phyloP scores from a whole-genome alignment of 2,888 invertebrate species.

The Strigamia transsilvanica region DNA sequence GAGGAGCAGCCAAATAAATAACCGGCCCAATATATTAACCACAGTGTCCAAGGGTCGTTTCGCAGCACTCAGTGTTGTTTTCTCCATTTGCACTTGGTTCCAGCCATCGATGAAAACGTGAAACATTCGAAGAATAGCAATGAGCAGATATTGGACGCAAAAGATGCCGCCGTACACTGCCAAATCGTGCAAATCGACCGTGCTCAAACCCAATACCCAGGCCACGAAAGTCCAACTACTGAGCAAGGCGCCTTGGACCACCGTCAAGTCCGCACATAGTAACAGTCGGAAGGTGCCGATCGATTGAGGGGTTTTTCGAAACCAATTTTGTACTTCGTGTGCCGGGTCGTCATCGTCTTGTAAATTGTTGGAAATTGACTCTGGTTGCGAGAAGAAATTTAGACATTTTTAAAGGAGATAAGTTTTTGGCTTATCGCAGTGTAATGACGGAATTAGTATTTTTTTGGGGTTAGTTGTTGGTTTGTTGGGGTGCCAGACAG shows the following conservation, averaged over 20 bases:
- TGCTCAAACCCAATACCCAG: conserved; percentile 25
- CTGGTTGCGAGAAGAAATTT: background rate
- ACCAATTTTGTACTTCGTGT: conserved; percentile 21
- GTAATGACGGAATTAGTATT: too few relatives aligned
- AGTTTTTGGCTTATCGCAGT: too few relatives aligned
- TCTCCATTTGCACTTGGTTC: conserved; percentile 31
- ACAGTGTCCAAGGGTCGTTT: conserved; percentile 9
- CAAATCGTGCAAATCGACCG: conserved; percentile 27
- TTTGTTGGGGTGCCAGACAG: background rate
- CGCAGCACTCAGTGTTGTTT: background rate
- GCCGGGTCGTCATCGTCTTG: background rate
- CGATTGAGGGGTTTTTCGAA: background rate
- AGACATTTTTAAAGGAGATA: background rate
- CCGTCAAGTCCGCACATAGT: conserved; percentile 26
- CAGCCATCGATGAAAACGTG: conserved; percentile 50
- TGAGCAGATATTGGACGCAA: conserved; percentile 30
- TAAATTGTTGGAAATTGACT: background rate
- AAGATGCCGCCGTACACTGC: conserved; percentile 51
- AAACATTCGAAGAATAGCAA: background rate
- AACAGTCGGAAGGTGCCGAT: conserved; percentile 17
- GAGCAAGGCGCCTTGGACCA: conserved; percentile 43
- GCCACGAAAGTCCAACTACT: conserved; percentile 28
- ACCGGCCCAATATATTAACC: conserved; percentile 12
- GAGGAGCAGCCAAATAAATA: conserved; percentile 12
- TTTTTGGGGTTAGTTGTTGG: too few relatives aligned